Base-by-base conservation (phyloP, 2,888 invertebrate species). In the Tenthredo amoena region DNA sequence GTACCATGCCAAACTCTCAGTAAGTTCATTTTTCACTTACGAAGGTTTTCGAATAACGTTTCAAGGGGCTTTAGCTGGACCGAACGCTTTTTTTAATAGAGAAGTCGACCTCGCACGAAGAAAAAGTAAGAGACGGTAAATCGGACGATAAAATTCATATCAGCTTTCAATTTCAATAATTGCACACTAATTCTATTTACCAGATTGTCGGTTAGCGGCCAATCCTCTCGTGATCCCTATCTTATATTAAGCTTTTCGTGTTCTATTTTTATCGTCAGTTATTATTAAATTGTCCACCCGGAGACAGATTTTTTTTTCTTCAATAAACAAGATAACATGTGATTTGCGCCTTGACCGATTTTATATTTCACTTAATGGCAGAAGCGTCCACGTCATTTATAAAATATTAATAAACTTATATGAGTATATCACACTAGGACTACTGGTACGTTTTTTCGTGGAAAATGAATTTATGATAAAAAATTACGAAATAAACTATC, bases 281-380 rank as follows among this genome's bases (percentile, higher is more conserved):
- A 34, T 26, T 50, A 77, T 34, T 55, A 50, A 50, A 77, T 50
- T 55, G 31, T 31, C n/a, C 31, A 50, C 9, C 31, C 76, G 31
- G 50, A 76, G 50, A 76, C 47, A 47, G 7, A 0, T 18, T 18
- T 68, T 68, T 68, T 68, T 68, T 15, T 68, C 6, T 34, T 6
- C 18, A 76, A 40, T 43, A 34, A 55, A 77, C 50, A 50, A 31
- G 26, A 77, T 50, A 31, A 43, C 40, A 43, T 74, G 18, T 40
- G 74, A 43, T 21, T 55, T 77, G 55, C 26, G 31, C 77, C 50
- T 77, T 47, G 77, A 77, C 77, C 77, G 77, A 77, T 3, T 77
- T 55, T 50, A 40, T 74, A n/a, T 74, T 43, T 43, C 40, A 43
- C n/a, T 74, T 15, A n/a, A 26, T 40, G 10, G n/a, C 72, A 43